Conservation (phyloP, 2,797 vertebrate genomes). For the Pseudomugil gertrudae region DNA sequence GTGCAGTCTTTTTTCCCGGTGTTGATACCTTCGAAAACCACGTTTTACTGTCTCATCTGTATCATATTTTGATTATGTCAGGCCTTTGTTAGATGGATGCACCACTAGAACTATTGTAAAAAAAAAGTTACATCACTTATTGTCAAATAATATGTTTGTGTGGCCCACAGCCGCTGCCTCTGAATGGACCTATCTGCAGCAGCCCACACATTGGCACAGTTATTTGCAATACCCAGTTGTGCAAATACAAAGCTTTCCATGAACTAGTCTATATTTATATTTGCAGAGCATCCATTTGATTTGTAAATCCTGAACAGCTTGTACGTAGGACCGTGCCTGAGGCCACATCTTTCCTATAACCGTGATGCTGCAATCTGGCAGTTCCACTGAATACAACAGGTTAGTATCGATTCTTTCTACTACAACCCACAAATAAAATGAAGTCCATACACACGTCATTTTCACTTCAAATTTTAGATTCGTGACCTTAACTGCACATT, state of each 20-base stretch:
- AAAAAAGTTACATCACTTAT: conserved; percentile 30
- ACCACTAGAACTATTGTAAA: conserved; percentile 4
- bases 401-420: conserved; percentile 15
- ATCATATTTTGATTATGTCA: neutral
- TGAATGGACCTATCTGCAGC: conserved; percentile 22
- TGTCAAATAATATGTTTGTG: conserved; percentile 29
- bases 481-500: neutral
- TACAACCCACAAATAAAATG: neutral
- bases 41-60: neutral
- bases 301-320: conserved; percentile 25
- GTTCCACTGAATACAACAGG: conserved; percentile 28
- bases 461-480: neutral
- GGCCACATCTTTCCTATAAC: conserved; percentile 21
- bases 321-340: conserved; percentile 4
- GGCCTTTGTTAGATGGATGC: conserved; percentile 8
- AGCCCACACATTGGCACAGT: conserved; percentile 41
- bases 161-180: conserved; percentile 23
- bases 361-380: conserved; percentile 13
- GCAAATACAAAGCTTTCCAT: conserved; percentile 28
- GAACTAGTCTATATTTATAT: conserved; percentile 32
- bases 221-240: conserved; percentile 32
- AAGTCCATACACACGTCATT: neutral
- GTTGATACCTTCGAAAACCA: conserved; percentile 11
- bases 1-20: conserved; percentile 11
- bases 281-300: conserved; percentile 17